Evolutionary conservation across 2,113 vertebrate genomes (phyloP).

Genomic region (Mormoops blainvillei): DNA sequence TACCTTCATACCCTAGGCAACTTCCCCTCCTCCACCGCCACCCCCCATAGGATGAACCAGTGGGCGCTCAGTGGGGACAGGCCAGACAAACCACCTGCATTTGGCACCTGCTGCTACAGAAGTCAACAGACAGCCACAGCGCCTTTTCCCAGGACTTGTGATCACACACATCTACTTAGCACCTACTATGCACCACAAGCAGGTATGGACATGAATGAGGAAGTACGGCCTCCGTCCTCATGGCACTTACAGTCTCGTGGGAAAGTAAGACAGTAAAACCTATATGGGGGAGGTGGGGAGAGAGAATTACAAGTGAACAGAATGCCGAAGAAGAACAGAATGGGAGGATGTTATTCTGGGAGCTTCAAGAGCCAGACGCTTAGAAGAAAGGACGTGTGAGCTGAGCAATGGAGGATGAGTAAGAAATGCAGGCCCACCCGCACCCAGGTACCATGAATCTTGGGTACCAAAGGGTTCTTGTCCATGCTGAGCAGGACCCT

Average conservation of each 20-base stretch:
- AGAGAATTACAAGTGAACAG: not conserved
- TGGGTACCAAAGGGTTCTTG: not conserved
- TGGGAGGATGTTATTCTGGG: not conserved
- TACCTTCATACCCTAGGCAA: not conserved
- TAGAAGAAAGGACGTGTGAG: not conserved
- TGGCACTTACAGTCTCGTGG: not conserved
- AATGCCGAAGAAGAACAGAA: not conserved
- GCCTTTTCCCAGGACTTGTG: no score
- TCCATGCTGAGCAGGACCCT: not conserved
- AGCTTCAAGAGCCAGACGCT: not conserved
- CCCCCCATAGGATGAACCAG: not conserved
- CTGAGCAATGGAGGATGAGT: not conserved
- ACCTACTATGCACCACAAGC: not conserved
- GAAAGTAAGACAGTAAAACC: not conserved
- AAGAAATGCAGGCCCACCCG: not conserved
- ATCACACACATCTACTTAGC: not conserved
- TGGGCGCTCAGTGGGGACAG: not conserved
- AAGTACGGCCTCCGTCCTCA: not conserved
- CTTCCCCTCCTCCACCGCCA: not conserved
- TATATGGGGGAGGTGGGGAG: not conserved
- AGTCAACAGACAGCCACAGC: not conserved
- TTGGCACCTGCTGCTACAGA: not conserved
- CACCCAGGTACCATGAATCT: not conserved
- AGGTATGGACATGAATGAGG: rapidly evolving
- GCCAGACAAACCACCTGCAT: not conserved